phyloP scores from a whole-genome alignment of 2,113 vertebrate genomes.

The Tylochromis polylepis region DNA sequence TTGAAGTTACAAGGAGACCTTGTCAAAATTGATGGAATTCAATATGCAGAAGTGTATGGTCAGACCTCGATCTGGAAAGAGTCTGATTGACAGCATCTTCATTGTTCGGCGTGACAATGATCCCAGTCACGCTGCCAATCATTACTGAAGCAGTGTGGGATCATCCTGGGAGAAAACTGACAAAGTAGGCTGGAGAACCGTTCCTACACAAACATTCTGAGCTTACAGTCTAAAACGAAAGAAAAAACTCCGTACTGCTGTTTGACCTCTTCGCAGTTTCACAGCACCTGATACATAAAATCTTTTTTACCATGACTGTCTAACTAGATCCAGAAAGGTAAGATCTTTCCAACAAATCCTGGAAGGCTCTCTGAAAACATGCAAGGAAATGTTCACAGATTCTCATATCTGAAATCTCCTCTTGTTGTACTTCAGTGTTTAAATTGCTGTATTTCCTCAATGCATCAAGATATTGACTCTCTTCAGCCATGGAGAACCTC shows the following conservation, averaged over 20 bases:
- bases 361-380: background rate
- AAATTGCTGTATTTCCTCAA: too few relatives aligned
- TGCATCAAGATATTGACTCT: too few relatives aligned
- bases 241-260: background rate
- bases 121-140: background rate
- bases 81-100: background rate
- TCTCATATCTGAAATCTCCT: background rate
- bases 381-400: background rate
- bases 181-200: background rate
- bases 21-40: too few relatives aligned
- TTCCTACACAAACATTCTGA: background rate
- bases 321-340: background rate
- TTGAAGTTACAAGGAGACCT: too few relatives aligned
- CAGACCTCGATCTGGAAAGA: background rate
- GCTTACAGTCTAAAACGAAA: background rate
- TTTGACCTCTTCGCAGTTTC: background rate
- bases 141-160: background rate
- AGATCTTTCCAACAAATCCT: too few relatives aligned
- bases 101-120: background rate
- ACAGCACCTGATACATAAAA: background rate
- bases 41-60: too few relatives aligned
- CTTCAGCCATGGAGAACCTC: too few relatives aligned
- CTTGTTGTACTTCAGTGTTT: too few relatives aligned
- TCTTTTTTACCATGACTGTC: background rate
- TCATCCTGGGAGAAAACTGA: background rate